Percentiles rank a stretch among this genome's conserved stretches.
Evolutionary conservation across 2,113 vertebrate species (phyloP).

Genomic region (Polypterus senegalus): DNA sequence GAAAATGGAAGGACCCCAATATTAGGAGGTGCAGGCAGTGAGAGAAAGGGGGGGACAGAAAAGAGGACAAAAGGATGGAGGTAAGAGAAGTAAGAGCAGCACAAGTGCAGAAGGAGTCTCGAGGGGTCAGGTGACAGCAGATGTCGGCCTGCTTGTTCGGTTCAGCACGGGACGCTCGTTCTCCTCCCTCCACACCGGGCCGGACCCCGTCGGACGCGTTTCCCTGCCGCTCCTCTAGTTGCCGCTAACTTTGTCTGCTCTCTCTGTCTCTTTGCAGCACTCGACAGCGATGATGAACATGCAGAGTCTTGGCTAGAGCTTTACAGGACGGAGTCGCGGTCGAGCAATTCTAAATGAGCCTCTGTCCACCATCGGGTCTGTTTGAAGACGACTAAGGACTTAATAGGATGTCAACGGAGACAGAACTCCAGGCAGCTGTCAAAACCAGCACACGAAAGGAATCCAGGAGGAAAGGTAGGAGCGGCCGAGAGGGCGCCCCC

Average conservation of each 20-base stretch:
- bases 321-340: slow-evolving; percentile 56
- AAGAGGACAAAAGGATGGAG: too few species aligned
- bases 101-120: too few species aligned
- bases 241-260: neutral
- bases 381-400: slow-evolving; percentile 84
- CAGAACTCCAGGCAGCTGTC: slow-evolving; percentile 96
- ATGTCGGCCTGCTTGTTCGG: too few species aligned
- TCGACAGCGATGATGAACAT: slow-evolving; percentile 68
- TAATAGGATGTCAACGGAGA: slow-evolving; percentile 98
- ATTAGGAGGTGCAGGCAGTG: too few species aligned
- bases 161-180: too few species aligned
- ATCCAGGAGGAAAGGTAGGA: slow-evolving; percentile 91
- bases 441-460: slow-evolving; percentile 97
- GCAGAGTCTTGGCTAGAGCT: slow-evolving; percentile 65
- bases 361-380: slow-evolving; percentile 71
- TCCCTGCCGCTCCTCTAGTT: too few species aligned
- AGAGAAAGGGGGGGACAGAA: too few species aligned
- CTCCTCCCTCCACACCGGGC: too few species aligned
- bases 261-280: slow-evolving; percentile 47
- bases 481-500: neutral
- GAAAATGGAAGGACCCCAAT: too few species aligned
- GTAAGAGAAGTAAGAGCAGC: too few species aligned
- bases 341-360: slow-evolving; percentile 86
- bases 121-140: too few species aligned
- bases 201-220: too few species aligned